A percentile compares a stretch with the other conserved stretches of the same genome.
Conservation (phyloP, 2,113 vertebrate species). For the Labeo rohita region DNA sequence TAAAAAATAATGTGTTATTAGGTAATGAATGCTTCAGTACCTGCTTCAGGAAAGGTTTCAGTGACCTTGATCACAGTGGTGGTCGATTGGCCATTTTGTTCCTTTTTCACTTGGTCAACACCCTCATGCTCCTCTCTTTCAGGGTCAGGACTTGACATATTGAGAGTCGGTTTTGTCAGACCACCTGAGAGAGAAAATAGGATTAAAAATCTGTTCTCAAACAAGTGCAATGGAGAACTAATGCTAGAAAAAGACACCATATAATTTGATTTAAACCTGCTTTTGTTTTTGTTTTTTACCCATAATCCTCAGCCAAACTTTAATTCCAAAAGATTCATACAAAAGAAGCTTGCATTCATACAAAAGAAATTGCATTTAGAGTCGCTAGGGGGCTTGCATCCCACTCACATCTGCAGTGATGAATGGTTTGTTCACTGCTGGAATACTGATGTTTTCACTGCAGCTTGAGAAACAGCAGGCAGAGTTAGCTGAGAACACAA, state of each 20-base stretch:
- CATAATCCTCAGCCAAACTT: not conserved
- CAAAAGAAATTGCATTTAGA: not conserved
- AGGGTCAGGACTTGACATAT: not conserved
- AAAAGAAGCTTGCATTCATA: conserved; percentile 1
- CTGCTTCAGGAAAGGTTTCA: not conserved
- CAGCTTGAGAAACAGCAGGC: not conserved
- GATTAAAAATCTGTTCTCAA: not conserved
- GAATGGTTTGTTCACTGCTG: conserved; percentile 30
- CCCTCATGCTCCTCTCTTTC: not conserved
- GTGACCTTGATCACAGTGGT: not conserved
- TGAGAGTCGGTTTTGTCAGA: not conserved
- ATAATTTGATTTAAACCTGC: not conserved
- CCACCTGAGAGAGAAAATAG: conserved; percentile 12
- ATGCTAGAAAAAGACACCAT: not conserved
- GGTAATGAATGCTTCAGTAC: not conserved
- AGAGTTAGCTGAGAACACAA: not conserved
- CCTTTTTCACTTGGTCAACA: not conserved
- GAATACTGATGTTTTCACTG: conserved; percentile 56
- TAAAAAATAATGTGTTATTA: not conserved
- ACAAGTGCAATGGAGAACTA: not conserved
- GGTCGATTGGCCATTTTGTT: not conserved
- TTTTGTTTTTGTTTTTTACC: not conserved
- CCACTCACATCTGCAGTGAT: conserved; percentile 38
- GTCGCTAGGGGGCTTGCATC: conserved; percentile 6
- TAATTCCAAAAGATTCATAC: not conserved